Conservation (phyloP, 2,113 vertebrate genomes). For the Chionis minor region DNA sequence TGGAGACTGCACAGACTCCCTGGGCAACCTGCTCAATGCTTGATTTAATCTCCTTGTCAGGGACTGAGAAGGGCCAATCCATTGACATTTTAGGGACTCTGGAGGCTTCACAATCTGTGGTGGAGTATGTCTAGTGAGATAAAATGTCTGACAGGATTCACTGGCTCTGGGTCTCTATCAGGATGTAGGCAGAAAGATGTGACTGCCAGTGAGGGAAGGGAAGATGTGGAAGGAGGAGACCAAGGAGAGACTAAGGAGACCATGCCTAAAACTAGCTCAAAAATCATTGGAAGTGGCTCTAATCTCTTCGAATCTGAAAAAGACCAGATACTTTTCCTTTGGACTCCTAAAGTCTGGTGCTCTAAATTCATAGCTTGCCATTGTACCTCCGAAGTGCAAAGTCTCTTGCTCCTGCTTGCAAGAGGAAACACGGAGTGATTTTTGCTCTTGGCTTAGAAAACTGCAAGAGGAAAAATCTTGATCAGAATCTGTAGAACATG, state of each 20-base stretch:
- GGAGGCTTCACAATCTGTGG: neutral
- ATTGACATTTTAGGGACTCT: neutral
- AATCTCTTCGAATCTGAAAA: neutral
- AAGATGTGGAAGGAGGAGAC: neutral
- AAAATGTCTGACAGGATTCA: neutral
- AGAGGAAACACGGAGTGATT: neutral
- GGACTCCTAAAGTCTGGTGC: neutral
- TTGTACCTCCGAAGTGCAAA: neutral
- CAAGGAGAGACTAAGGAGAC: neutral
- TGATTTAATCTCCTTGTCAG: neutral
- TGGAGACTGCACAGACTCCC: neutral
- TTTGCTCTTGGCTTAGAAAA: neutral
- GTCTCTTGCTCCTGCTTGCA: neutral
- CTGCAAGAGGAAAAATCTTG: neutral
- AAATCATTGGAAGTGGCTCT: neutral
- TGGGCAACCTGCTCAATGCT: neutral
- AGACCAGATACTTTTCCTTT: neutral
- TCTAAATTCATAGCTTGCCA: neutral
- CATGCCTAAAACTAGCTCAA: neutral
- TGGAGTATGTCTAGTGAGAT: neutral
- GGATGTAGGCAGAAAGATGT: neutral
- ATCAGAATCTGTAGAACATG: neutral
- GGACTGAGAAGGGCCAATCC: neutral
- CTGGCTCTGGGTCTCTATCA: neutral
- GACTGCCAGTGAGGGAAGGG: neutral